These are phyloP conservation scores for Beroe ovata DNA, from an alignment of 37 sponge, comb jelly and placozoan genomes.

Conservation along the genomic window DNA sequence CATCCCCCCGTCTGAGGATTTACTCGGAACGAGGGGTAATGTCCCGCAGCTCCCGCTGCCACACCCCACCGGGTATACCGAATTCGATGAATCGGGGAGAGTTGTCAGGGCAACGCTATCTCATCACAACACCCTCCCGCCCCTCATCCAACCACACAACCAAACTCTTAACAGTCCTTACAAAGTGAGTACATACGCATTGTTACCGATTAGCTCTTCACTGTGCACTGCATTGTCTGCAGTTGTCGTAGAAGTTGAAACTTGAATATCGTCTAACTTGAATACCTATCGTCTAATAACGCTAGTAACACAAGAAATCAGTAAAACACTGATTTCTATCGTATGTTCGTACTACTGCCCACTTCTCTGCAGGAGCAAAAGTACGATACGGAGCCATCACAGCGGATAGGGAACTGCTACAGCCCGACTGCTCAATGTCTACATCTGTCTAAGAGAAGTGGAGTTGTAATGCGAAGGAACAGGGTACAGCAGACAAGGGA, in stretches of 20 bases:
- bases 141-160: slow-evolving; percentile 33
- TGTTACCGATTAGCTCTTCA: no score
- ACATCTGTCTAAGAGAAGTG: background rate
- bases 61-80: background rate
- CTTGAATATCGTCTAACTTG: no score
- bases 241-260: no score
- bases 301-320: no score
- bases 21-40: background rate
- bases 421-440: slow-evolving; percentile 29
- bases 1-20: slow-evolving; percentile 13
- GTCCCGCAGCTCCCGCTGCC: slow-evolving; percentile 54
- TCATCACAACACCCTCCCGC: slow-evolving; percentile 23
- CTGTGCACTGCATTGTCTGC: background rate
- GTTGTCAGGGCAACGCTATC: slow-evolving; percentile 28
- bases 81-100: background rate
- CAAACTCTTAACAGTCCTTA: slow-evolving; percentile 63
- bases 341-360: no score
- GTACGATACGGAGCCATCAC: background rate
- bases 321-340: no score
- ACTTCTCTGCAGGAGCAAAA: slow-evolving; percentile 26
- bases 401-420: slow-evolving; percentile 45
- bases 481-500: background rate
- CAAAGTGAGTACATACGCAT: background rate
- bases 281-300: no score
- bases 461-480: background rate